These are phyloP conservation scores for Pelecanoides urinatrix DNA, from an alignment of 2,113 vertebrate species.

Conservation along the genomic window DNA sequence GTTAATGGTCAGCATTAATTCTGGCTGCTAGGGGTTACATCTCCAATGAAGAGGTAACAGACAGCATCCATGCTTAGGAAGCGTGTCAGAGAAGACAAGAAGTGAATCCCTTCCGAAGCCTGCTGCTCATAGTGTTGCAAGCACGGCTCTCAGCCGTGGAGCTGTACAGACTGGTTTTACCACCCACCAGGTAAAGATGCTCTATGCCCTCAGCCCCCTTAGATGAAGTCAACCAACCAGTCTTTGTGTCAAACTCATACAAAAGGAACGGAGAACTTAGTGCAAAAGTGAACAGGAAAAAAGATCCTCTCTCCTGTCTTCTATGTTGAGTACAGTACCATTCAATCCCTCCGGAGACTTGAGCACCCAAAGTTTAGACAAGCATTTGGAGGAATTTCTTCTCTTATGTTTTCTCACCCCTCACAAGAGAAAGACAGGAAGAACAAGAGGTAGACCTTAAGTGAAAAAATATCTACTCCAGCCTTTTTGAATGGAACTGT, in stretches of 20 bases:
- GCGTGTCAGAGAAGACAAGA: background rate
- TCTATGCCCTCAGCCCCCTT: background rate
- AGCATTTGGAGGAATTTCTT: background rate
- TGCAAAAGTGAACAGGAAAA: background rate
- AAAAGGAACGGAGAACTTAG: background rate
- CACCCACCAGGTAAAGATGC: background rate
- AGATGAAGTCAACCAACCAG: fast-evolving
- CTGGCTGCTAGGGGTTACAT: background rate
- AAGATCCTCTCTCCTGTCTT: background rate
- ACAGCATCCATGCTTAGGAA: fast-evolving
- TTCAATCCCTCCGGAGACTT: background rate
- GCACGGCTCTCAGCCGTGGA: background rate
- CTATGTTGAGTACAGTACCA: background rate
- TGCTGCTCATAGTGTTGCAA: background rate
- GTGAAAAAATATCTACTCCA: background rate
- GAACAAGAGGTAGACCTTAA: background rate
- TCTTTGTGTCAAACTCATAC: background rate
- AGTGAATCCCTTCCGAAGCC: background rate
- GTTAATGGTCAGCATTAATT: background rate
- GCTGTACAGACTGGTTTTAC: background rate
- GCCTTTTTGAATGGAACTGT: background rate
- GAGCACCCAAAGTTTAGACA: background rate
- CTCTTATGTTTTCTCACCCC: background rate
- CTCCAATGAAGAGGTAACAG: background rate
- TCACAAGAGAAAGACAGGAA: background rate